A percentile compares a stretch with the other conserved stretches of the same genome.
phyloP scores from a whole-genome alignment of 64 coral and sea anemone species.

The Porites australiensis region DNA sequence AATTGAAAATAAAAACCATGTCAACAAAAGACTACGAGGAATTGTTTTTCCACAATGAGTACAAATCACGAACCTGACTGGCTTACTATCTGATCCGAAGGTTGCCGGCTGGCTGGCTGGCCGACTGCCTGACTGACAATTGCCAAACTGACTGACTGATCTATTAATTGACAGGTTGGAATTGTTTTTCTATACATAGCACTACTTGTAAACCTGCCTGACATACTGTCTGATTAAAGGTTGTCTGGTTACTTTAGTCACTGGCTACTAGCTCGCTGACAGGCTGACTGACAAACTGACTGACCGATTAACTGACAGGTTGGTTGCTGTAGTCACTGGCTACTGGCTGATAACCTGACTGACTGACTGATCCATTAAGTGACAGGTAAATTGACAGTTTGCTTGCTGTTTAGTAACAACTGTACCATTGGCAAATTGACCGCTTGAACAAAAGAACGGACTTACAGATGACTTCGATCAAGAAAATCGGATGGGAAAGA shows the following conservation, averaged over 20 bases:
- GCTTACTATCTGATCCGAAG: not conserved
- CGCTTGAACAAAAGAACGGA: not conserved
- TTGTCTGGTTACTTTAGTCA: not conserved
- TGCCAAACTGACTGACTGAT: not conserved
- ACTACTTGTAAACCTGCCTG: not conserved
- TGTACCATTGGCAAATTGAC: not conserved
- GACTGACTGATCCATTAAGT: not conserved
- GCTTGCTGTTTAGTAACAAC: not conserved
- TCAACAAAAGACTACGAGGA: no score
- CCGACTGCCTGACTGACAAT: not conserved
- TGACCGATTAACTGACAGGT: not conserved
- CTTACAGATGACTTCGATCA: no score
- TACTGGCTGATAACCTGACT: not conserved
- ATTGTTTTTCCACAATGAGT: not conserved
- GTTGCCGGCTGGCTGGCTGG: not conserved
- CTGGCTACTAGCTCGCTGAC: not conserved
- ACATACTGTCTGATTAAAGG: not conserved
- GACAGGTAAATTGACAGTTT: not conserved
- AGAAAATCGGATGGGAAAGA: no score
- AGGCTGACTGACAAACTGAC: not conserved
- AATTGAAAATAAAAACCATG: not conserved
- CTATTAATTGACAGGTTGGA: no score
- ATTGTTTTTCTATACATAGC: not conserved
- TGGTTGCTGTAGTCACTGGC: not conserved
- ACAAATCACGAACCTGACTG: not conserved